Percentiles rank a stretch among this genome's conserved stretches.
phyloP scores from a whole-genome alignment of 2,888 invertebrate genomes.

The Corythucha ciliata region DNA sequence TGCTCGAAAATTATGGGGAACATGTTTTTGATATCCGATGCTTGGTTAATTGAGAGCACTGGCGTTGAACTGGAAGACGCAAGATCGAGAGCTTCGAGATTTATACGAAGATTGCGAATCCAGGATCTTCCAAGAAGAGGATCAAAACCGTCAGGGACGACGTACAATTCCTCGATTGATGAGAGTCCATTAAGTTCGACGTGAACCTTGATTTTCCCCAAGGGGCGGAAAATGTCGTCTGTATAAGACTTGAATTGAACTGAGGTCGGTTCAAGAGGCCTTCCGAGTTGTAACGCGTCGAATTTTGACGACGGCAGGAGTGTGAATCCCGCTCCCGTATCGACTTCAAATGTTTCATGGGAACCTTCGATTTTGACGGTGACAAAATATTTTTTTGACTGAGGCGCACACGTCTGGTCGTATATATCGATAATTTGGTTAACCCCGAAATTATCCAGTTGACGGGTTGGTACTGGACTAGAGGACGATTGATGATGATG shows the following conservation, averaged over 20 bases:
- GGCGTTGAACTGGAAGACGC: not conserved
- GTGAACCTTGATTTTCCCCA: not conserved
- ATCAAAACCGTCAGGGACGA: not conserved
- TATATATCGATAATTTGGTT: too few relatives aligned
- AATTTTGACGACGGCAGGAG: constrained; percentile 1
- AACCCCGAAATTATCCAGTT: too few relatives aligned
- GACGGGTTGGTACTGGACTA: too few relatives aligned
- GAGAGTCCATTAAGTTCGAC: not conserved
- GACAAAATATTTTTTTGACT: too few relatives aligned
- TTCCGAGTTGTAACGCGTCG: not conserved
- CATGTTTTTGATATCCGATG: not conserved
- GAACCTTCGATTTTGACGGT: too few relatives aligned
- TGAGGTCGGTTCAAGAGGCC: not conserved
- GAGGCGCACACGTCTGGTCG: too few relatives aligned
- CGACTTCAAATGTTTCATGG: too few relatives aligned
- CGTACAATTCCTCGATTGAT: not conserved
- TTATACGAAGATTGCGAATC: not conserved
- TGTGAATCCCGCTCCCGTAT: too few relatives aligned
- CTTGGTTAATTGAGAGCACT: not conserved
- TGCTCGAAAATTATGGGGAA: constrained; percentile 1
- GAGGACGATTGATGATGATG: too few relatives aligned
- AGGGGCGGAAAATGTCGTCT: not conserved
- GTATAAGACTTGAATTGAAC: constrained; percentile 1
- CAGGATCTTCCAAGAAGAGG: constrained; percentile 1
- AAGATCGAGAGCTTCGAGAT: not conserved